Percentiles rank a stretch among this genome's conserved stretches.
Conservation (phyloP, 2,888 invertebrate genomes). For the Pseudococcus viburni region DNA sequence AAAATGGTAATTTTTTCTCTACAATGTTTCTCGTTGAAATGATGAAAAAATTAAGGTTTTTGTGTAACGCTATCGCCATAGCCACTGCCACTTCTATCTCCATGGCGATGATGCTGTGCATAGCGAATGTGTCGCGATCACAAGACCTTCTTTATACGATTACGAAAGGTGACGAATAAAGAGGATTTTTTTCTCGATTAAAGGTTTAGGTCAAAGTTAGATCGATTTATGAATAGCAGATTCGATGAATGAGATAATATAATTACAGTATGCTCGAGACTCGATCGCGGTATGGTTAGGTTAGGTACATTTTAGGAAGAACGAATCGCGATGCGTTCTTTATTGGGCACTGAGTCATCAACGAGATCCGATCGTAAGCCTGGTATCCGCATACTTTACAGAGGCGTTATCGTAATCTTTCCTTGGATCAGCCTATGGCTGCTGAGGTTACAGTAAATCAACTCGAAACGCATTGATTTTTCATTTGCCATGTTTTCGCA, state of each 20-base stretch:
- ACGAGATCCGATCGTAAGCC: background rate
- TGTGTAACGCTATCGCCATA: no score
- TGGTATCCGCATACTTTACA: background rate
- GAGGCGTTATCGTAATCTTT: background rate
- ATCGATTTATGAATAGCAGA: background rate
- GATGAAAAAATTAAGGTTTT: background rate
- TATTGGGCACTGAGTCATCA: background rate
- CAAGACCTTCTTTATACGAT: conserved; percentile 22
- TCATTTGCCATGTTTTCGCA: background rate
- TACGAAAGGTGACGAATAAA: background rate
- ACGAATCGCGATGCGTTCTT: background rate
- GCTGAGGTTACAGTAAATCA: background rate
- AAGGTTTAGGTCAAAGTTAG: conserved; percentile 31
- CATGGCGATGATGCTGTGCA: background rate
- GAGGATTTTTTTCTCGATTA: background rate
- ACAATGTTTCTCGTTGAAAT: background rate
- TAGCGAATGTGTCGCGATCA: background rate
- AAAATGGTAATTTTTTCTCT: background rate
- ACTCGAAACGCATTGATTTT: background rate
- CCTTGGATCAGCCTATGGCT: background rate
- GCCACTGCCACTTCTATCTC: background rate
- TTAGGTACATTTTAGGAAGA: background rate
- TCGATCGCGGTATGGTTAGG: no score
- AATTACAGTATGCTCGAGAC: background rate
- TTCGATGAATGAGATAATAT: conserved; percentile 13